Base-by-base conservation (phyloP, 2,888 invertebrate species). In the Xylota sylvarum region DNA sequence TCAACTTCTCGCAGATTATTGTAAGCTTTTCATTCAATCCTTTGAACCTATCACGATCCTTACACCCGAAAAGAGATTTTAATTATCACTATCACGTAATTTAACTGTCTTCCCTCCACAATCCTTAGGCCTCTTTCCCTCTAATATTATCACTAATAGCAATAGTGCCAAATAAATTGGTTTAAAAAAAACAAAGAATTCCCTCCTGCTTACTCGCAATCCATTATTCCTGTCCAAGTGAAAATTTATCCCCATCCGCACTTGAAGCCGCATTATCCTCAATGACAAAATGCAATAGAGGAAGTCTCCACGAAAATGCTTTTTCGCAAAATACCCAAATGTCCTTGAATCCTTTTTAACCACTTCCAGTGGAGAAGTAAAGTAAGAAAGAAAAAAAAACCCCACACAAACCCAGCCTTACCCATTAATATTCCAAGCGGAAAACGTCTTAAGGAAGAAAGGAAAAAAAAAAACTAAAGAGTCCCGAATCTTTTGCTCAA, bases 401-500 rank as follows among this genome's bases (percentile, higher is more conserved):
- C 23, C 1, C 23, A 23, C 23, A 23, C 23, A 10, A 37, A 10
- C 60, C 10, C 23, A 12, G 43, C 43, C 17, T 27, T 76, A 19
- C 58, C 70, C 79, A 80, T 85, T 80, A 77, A 85, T 80, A 80
- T 85, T 80, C 80, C 76, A 32, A 77, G 55, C 80, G 80, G 80
- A 80, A 85, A 80, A 55, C 72, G 55, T 85, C 55, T 85, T 56
- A 72, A 76, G 60, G 58, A 80, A 74, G 37, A 9, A 72, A 72
- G 48, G 30, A 30, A 58, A 30, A 50, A 70, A 14, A 10, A 70
- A 70, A 70, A 70, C 27, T 27, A 46, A 30, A 50, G 56, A 14
- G 19, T 37, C 62, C 52, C 46, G 73, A 84, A 84, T 78, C 67
- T 62, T 72, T 78, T 67, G 62, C 58, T 27, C 40, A 50, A 56